Percentiles rank a stretch among this genome's conserved stretches.
Evolutionary conservation across 1,140 invertebrate genomes (phyloP).

Genomic region (Bombus haemorrhoidalis): DNA sequence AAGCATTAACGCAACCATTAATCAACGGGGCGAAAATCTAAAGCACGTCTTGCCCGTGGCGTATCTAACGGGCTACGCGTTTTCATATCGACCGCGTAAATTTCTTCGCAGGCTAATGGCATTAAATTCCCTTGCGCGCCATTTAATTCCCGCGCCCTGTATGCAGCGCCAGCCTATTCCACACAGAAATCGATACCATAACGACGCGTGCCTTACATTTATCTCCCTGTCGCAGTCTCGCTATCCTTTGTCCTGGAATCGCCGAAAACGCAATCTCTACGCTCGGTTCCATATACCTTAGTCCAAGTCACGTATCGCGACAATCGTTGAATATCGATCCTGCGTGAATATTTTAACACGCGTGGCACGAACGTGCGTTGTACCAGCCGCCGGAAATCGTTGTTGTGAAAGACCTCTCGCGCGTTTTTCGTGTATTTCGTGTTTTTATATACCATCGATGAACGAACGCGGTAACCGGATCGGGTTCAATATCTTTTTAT

Average conservation of each 20-base stretch:
- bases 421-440: neutral
- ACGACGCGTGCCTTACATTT: conserved; percentile 51
- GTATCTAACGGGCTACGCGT: conserved; percentile 31
- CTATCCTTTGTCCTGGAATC: conserved; percentile 8
- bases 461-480: too few relatives aligned
- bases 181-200: conserved; percentile 55
- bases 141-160: conserved; percentile 54
- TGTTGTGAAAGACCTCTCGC: neutral
- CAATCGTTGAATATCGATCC: conserved; percentile 64
- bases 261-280: neutral
- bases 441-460: neutral
- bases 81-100: conserved; percentile 65
- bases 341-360: conserved; percentile 63
- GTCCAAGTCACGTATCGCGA: conserved; percentile 57
- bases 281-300: neutral
- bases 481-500: neutral
- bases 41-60: conserved; percentile 33
- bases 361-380: conserved; percentile 29
- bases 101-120: conserved; percentile 60
- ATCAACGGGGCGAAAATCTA: conserved; percentile 56
- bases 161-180: conserved; percentile 17
- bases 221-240: conserved; percentile 10
- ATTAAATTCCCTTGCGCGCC: conserved; percentile 63
- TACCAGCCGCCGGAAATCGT: neutral
- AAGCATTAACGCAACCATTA: conserved; percentile 61